Evolutionary conservation across 1,140 invertebrate genomes (phyloP).

Genomic region (Gryllus bimaculatus): DNA sequence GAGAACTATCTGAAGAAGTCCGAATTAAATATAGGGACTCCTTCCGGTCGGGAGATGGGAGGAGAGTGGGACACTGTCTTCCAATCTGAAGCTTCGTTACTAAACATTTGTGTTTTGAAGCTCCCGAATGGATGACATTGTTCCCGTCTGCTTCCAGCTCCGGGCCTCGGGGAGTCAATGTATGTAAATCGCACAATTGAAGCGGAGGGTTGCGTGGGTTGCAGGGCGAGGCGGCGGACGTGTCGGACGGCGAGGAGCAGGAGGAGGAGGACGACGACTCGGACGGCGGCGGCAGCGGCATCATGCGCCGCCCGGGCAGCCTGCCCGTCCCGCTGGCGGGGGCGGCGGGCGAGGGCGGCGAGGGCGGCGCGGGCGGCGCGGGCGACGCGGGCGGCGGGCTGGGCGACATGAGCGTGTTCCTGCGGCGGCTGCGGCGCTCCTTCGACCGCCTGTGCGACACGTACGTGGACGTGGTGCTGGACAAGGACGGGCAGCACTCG

Average conservation of each 20-base stretch:
- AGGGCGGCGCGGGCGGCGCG: slow-evolving; percentile 7
- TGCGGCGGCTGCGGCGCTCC: slow-evolving; percentile 34
- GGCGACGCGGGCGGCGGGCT: background rate
- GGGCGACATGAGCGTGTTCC: slow-evolving; percentile 26
- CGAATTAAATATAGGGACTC: too few relatives aligned
- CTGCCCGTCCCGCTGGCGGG: background rate
- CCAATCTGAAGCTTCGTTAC: too few relatives aligned
- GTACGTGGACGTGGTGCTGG: slow-evolving; percentile 50
- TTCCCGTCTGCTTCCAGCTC: too few relatives aligned
- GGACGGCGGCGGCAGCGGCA: background rate
- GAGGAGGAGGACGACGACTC: background rate
- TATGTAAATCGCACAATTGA: too few relatives aligned
- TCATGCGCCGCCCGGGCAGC: background rate
- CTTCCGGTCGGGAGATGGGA: too few relatives aligned
- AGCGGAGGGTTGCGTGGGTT: too few relatives aligned
- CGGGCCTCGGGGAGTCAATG: too few relatives aligned
- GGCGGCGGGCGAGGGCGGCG: background rate
- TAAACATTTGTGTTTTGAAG: too few relatives aligned
- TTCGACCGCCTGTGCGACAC: slow-evolving; percentile 51
- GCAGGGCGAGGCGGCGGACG: too few relatives aligned
- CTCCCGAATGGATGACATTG: too few relatives aligned
- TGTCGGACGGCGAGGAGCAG: background rate
- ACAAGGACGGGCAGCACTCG: slow-evolving; percentile 44
- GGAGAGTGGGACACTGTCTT: too few relatives aligned
- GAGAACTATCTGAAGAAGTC: too few relatives aligned